These are phyloP conservation scores for Laticauda laticaudata DNA, from an alignment of 2,113 vertebrate genomes.

Conservation along the genomic window DNA sequence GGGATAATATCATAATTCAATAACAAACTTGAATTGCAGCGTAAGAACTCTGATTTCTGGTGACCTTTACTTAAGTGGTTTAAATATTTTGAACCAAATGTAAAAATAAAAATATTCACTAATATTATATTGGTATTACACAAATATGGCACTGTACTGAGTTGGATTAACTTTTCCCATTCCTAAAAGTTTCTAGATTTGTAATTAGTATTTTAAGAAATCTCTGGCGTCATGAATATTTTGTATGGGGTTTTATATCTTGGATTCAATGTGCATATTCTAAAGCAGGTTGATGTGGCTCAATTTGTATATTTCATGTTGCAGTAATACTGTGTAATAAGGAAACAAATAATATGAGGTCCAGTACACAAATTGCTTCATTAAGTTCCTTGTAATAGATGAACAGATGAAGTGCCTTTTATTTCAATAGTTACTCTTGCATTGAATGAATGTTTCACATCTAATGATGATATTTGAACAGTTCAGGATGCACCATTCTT, in stretches of 20 bases:
- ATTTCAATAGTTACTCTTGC: background rate
- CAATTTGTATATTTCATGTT: background rate
- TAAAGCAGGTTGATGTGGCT: background rate
- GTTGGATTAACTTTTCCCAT: background rate
- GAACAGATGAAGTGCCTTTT: background rate
- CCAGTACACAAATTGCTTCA: background rate
- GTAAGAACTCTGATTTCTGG: background rate
- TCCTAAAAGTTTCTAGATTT: background rate
- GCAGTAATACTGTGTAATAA: background rate
- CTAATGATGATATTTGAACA: background rate
- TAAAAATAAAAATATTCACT: slow-evolving; percentile 8
- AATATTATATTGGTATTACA: slow-evolving; percentile 5
- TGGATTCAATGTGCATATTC: background rate
- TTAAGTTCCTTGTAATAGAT: background rate
- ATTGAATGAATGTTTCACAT: background rate
- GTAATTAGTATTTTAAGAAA: background rate
- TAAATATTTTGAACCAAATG: slow-evolving; percentile 24
- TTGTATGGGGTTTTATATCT: background rate
- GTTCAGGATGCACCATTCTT: background rate
- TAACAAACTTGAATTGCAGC: background rate
- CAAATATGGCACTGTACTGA: background rate
- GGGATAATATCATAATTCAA: slow-evolving; percentile 11
- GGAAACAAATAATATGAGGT: background rate
- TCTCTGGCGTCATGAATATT: background rate
- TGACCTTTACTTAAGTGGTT: slow-evolving; percentile 29